These are phyloP conservation scores for Zeus faber DNA, from an alignment of 2,113 vertebrate species.

Conservation along the genomic window DNA sequence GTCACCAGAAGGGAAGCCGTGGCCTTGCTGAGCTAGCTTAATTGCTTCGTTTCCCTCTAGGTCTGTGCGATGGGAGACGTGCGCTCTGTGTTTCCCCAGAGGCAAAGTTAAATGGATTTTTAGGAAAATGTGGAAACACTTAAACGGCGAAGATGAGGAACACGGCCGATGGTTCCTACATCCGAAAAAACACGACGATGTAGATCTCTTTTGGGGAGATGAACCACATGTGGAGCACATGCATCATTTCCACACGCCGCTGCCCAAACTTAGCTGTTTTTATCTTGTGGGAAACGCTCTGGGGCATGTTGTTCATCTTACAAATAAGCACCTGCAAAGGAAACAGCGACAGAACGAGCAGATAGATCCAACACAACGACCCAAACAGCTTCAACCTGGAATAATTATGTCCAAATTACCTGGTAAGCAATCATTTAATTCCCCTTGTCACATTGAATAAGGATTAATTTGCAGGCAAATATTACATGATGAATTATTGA, in stretches of 20 bases:
- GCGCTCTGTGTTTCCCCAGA: not conserved
- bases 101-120: slow-evolving; percentile 11
- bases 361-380: slow-evolving; percentile 24
- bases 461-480: slow-evolving; percentile 71
- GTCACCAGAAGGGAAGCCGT: slow-evolving; percentile 31
- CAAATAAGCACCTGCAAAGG: slow-evolving; percentile 57
- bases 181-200: slow-evolving; percentile 22
- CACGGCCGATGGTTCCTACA: not conserved
- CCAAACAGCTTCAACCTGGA: slow-evolving; percentile 55
- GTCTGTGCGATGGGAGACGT: slow-evolving; percentile 17
- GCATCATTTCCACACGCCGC: slow-evolving; percentile 36
- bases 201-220: slow-evolving; percentile 39
- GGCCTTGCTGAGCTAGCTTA: slow-evolving; percentile 45
- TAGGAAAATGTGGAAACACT: not conserved
- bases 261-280: slow-evolving; percentile 52
- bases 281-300: slow-evolving; percentile 51
- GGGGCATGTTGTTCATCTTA: slow-evolving; percentile 20
- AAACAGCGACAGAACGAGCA: too few species aligned
- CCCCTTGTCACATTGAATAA: slow-evolving; percentile 64
- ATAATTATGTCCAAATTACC: slow-evolving; percentile 71
- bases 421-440: slow-evolving; percentile 73
- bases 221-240: slow-evolving; percentile 48
- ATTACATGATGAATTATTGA: slow-evolving; percentile 75
- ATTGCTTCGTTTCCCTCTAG: slow-evolving; percentile 31
- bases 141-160: not conserved